Evolutionary conservation across 2,797 vertebrate genomes (phyloP).

Genomic region (Cottoperca gobio): DNA sequence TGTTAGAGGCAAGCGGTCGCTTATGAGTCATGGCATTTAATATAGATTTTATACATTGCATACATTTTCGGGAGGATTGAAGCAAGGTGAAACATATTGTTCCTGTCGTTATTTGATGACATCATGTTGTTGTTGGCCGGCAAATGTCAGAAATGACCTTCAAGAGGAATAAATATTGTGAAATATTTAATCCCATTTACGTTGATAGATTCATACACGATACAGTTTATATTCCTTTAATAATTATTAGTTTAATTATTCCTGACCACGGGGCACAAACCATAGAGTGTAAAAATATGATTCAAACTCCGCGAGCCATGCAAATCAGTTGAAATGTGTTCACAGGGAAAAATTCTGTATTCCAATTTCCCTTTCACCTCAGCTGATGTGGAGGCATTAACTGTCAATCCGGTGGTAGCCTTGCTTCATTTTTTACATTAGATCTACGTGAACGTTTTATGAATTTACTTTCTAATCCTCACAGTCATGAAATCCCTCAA

Average conservation of each 20-base stretch:
- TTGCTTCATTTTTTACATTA: constrained; percentile 54
- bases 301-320: constrained; percentile 39
- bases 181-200: constrained; percentile 53
- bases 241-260: too few relatives aligned
- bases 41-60: constrained; percentile 64
- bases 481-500: constrained; percentile 45
- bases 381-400: constrained; percentile 52
- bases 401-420: constrained; percentile 11
- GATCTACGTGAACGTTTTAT: constrained; percentile 45
- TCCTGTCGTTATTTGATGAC: constrained; percentile 42
- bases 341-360: constrained; percentile 15
- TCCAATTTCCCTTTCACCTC: constrained; percentile 43
- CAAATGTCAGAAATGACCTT: constrained; percentile 52
- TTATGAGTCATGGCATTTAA: constrained; percentile 69
- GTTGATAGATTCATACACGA: constrained; percentile 19
- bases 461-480: constrained; percentile 49
- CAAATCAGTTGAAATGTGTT: constrained; percentile 49
- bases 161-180: constrained; percentile 33
- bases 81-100: constrained; percentile 48
- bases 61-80: constrained; percentile 56
- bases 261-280: constrained; percentile 36
- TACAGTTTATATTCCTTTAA: constrained; percentile 22
- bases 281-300: constrained; percentile 43
- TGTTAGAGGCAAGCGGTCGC: constrained; percentile 47
- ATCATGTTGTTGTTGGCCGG: constrained; percentile 39